Percentiles rank a stretch among this genome's conserved stretches.
These are phyloP conservation scores for Hyposoter didymator DNA, from an alignment of 2,888 invertebrate genomes.

Conservation along the genomic window DNA sequence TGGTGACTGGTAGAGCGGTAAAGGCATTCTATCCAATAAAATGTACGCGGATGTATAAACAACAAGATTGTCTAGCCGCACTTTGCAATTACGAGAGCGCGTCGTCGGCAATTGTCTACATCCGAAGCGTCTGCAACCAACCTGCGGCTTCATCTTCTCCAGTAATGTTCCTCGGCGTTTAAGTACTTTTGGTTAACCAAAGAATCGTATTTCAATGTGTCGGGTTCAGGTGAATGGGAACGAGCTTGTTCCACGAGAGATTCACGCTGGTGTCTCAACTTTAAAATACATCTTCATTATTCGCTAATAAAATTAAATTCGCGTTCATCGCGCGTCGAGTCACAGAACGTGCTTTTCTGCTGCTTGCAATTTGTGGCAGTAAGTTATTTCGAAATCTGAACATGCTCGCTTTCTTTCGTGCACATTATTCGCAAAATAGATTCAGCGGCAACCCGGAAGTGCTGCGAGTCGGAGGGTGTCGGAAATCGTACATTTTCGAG, in stretches of 20 bases:
- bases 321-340: neutral
- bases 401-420: neutral
- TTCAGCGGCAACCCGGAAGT: neutral
- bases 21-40: constrained; percentile 76
- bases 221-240: constrained; percentile 17
- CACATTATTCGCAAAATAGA: neutral
- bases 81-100: constrained; percentile 57
- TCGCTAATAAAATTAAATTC: neutral
- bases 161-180: constrained; percentile 28
- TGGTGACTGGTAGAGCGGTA: constrained; percentile 71
- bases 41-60: constrained; percentile 75
- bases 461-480: neutral
- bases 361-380: neutral
- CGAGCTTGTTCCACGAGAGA: neutral
- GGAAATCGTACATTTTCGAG: neutral
- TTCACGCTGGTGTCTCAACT: neutral
- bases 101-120: constrained; percentile 31
- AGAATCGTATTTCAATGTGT: constrained; percentile 37
- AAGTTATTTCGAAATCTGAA: constrained; percentile 2
- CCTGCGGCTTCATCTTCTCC: constrained; percentile 22
- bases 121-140: constrained; percentile 19
- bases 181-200: constrained; percentile 28
- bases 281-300: neutral
- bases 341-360: neutral
- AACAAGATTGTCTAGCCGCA: constrained; percentile 61